phyloP scores from a whole-genome alignment of 2,113 vertebrate genomes.

The Sula dactylatra region DNA sequence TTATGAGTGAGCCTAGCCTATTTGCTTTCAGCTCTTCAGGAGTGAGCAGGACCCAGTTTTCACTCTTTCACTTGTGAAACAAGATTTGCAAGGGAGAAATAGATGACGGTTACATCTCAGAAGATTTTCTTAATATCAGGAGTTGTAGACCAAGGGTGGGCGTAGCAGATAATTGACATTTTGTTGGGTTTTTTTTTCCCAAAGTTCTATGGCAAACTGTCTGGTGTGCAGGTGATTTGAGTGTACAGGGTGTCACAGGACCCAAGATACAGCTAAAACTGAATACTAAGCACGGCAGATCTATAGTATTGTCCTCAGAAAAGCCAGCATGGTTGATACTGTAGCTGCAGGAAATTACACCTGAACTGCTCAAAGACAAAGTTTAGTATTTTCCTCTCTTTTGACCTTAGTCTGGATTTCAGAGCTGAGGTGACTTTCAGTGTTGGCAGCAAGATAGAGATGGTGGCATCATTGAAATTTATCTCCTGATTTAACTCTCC shows the following conservation, averaged over 20 bases:
- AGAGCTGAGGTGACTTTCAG: not conserved
- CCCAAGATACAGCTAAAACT: not conserved
- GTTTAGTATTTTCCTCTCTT: not conserved
- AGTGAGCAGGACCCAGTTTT: not conserved
- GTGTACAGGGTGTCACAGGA: accelerated
- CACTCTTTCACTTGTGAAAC: not conserved
- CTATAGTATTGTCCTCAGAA: not conserved
- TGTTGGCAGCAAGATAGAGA: not conserved
- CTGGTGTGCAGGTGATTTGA: not conserved
- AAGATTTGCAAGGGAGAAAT: not conserved
- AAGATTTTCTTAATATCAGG: not conserved
- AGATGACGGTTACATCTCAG: not conserved
- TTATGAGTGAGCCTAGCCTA: not conserved
- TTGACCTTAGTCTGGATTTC: not conserved
- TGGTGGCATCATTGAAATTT: not conserved
- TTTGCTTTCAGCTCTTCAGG: not conserved
- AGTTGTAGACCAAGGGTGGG: not conserved
- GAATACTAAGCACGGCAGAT: not conserved
- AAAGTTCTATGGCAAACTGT: not conserved
- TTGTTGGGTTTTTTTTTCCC: not conserved
- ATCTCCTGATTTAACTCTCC: not conserved
- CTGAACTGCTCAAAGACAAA: not conserved
- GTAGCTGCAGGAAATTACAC: not conserved
- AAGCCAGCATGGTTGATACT: not conserved
- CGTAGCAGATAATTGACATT: not conserved